Evolutionary conservation across 2,888 invertebrate genomes (phyloP), one percentile per base, ranked within the genome.

Genomic region (Drosophila prolongata): DNA sequence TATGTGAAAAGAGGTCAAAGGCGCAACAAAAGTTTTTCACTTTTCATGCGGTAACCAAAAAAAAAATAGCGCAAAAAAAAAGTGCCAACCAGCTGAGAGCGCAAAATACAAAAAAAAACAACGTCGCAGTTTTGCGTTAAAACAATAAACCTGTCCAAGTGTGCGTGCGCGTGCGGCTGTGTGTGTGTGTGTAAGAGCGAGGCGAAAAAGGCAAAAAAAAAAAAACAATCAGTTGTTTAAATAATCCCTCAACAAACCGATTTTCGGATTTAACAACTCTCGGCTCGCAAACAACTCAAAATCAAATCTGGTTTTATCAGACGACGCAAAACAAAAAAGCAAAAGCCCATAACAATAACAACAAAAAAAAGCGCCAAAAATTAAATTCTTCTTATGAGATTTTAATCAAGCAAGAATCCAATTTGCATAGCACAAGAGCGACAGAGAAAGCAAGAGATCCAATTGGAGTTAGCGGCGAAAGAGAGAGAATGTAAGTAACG

Each of bases 281-380:
- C 60, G 46, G 19, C 43, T 43, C 43, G 34, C 43, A 37, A 70
- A 56, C 47, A 58, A 47, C 53, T 44, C 46, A 86, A 83, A 72
- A 77, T 73, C 75, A 87, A 85, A 85, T 89, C 85, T 89, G 85
- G 85, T 85, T 85, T 85, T 85, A 85, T 87, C 76, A 87, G 78
- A 73, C 78, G 74, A 59, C 52, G 57, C 67, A 80, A 71, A 50
- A 42, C n/a, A 37, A 44, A 49, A 53, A 55, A 34, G 68, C 61
- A 60, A 64, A 60, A 56, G n/a, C 37, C 55, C 52, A 42, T 64
- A 56, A 68, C 67, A 43, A 69, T 6, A 57, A 71, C 68, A 74
- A 53, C 50, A 77, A 52, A 44, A 24, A 24, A 73, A 66, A 82
- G 76, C 84, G 87, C 84, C 84, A 80, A 80, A 85, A 59, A 79